Evolutionary conservation across 2,888 invertebrate genomes (phyloP).

Genomic region (Tuta absoluta): DNA sequence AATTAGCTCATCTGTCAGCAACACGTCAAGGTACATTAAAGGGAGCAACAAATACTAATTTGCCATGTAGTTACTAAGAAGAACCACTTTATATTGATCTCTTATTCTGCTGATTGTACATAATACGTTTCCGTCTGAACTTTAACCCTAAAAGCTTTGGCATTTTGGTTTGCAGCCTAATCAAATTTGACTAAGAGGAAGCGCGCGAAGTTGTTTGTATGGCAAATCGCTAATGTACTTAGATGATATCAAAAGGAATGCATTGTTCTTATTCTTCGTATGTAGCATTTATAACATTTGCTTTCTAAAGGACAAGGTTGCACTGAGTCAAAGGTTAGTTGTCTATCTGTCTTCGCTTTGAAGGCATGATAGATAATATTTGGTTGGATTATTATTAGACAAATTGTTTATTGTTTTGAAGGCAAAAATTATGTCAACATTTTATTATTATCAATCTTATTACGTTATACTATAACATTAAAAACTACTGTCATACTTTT

Average conservation of each 20-base stretch:
- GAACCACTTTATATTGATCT: no score
- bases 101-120: no score
- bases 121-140: slow-evolving; percentile 2
- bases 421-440: no score
- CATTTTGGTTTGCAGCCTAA: slow-evolving; percentile 7
- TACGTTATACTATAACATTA: no score
- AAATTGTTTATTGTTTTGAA: background rate
- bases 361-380: background rate
- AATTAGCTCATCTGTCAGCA: no score
- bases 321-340: slow-evolving; percentile 43
- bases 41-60: no score
- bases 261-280: slow-evolving; percentile 41
- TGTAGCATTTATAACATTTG: slow-evolving; percentile 36
- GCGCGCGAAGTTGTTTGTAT: slow-evolving; percentile 27
- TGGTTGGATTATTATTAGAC: background rate
- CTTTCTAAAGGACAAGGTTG: slow-evolving; percentile 53
- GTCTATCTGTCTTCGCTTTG: slow-evolving; percentile 29
- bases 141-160: slow-evolving; percentile 9
- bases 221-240: slow-evolving; percentile 37
- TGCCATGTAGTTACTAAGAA: no score
- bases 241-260: slow-evolving; percentile 41
- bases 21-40: no score
- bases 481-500: no score
- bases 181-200: slow-evolving; percentile 19
- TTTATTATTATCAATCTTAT: no score